Evolutionary conservation across 1,140 invertebrate genomes (phyloP).

Genomic region (Drosophila melanogaster): DNA sequence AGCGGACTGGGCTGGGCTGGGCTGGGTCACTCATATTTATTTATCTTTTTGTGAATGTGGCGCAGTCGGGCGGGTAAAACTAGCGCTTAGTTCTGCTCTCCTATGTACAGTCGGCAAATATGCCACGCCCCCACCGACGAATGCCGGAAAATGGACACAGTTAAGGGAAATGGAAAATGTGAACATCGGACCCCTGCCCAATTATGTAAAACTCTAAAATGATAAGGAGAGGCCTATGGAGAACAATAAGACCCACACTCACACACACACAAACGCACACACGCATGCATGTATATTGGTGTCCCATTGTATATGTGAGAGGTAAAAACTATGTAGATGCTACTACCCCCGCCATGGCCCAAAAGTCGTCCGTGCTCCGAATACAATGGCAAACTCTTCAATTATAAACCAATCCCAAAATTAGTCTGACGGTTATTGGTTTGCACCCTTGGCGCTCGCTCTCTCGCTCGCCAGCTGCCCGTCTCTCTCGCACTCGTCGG

Average conservation of each 20-base stretch:
- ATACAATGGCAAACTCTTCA: constrained; percentile 83
- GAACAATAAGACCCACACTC: constrained; percentile 17
- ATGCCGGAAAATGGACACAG: constrained; percentile 7
- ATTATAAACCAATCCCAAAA: constrained; percentile 84
- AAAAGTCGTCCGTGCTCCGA: constrained; percentile 26
- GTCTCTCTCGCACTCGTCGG: constrained; percentile 13
- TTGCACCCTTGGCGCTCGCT: constrained; percentile 69
- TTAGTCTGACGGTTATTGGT: constrained; percentile 83
- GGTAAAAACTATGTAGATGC: constrained; percentile 45
- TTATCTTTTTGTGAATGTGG: constrained; percentile 76
- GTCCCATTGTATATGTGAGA: constrained; percentile 19
- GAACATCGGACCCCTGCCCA: constrained; percentile 29
- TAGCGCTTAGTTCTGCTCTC: constrained; percentile 41
- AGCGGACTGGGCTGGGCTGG: too few relatives aligned
- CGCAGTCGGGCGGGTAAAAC: constrained; percentile 62
- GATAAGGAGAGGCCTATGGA: constrained; percentile 58
- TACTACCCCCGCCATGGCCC: background rate
- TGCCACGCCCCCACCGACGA: constrained; percentile 67
- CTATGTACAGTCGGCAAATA: constrained; percentile 45
- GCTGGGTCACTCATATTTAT: constrained; percentile 75
- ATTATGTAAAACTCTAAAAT: constrained; percentile 82
- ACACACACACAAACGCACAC: background rate
- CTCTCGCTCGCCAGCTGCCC: constrained; percentile 18
- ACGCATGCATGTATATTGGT: background rate
- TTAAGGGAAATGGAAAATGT: background rate